Percentiles rank a stretch among this genome's conserved stretches.
These are phyloP conservation scores for Neopelma chrysocephalum DNA, from an alignment of 2,797 vertebrate species.

Conservation along the genomic window DNA sequence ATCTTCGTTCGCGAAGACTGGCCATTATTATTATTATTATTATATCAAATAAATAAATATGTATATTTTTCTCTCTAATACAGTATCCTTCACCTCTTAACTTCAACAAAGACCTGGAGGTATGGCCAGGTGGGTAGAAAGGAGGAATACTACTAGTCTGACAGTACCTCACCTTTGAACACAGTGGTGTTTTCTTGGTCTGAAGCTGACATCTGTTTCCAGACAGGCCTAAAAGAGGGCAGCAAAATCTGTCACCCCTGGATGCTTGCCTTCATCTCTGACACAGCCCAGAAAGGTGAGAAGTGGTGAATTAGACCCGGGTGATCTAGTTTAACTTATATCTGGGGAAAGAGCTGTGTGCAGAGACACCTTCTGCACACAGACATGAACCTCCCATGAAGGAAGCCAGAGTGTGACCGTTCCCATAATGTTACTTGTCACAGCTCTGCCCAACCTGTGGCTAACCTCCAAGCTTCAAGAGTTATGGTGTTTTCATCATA, in stretches of 20 bases:
- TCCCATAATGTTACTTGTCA: background rate
- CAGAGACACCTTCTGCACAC: background rate
- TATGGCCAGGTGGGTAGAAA: background rate
- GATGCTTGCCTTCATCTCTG: background rate
- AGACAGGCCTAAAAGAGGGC: background rate
- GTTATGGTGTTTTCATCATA: background rate
- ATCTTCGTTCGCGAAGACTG: no score
- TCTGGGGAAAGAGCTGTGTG: background rate
- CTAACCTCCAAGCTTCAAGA: constrained; percentile 38
- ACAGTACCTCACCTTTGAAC: background rate
- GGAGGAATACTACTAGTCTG: background rate
- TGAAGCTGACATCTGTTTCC: background rate
- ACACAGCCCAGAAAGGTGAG: background rate
- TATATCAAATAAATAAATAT: background rate
- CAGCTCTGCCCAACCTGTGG: constrained; percentile 38
- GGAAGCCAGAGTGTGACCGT: background rate
- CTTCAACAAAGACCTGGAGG: background rate
- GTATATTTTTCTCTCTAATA: background rate
- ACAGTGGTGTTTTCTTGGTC: background rate
- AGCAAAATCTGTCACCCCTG: background rate
- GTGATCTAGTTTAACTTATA: background rate
- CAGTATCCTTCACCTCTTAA: background rate
- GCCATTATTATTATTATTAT: no score
- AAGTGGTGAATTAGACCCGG: background rate
- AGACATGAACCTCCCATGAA: background rate